Evolutionary conservation across 1,140 invertebrate species (phyloP), one percentile per base, ranked within the genome.

Genomic region (Drosophila nikananu): DNA sequence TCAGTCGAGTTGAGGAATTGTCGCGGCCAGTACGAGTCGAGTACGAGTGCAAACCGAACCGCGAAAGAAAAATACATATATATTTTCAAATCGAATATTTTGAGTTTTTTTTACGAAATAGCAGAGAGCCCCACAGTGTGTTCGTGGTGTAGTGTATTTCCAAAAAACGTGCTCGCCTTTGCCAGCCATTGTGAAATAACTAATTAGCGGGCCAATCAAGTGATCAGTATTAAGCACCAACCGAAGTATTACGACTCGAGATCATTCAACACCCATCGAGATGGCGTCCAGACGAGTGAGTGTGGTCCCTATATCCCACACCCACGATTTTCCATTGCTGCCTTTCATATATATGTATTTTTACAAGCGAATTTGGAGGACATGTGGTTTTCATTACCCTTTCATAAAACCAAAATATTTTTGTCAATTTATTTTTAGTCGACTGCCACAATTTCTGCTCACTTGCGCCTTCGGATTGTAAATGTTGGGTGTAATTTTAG

Each of bases 331-430:
- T 77, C 66, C 67, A 80, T 80, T 27, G 9, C 32, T 37, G 42
- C 23, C 23, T 30, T 52, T 12, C 17, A 49, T 10, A 25, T 52
- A 54, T 30, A 30, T 39, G 17, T 49, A 41, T 30, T 62, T 52
- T 41, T 51, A 72, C 54, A 15, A 42, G 15, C 30, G 59, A 78
- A 57, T 77, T 70, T 86, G 78, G 86, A 90, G 84, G 84, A 89
- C 86, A 90, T 90, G 71, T 90, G 86, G 64, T 71, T 82, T 90
- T 75, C 82, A 90, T 90, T 90, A 90, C 86, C 86, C 89, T 82
- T 89, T 81, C 86, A 78, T 74, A 80, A 87, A 77, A 66, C 74
- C 78, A 54, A 83, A 89, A 77, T 83, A 83, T 81, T 79, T 89
- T 79, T 90, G 86, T 68, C 78, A 86, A 82, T 73, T 90, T 89